Evolutionary conservation across 2,888 invertebrate species (phyloP).

Genomic region (Ormyrus pomaceus): DNA sequence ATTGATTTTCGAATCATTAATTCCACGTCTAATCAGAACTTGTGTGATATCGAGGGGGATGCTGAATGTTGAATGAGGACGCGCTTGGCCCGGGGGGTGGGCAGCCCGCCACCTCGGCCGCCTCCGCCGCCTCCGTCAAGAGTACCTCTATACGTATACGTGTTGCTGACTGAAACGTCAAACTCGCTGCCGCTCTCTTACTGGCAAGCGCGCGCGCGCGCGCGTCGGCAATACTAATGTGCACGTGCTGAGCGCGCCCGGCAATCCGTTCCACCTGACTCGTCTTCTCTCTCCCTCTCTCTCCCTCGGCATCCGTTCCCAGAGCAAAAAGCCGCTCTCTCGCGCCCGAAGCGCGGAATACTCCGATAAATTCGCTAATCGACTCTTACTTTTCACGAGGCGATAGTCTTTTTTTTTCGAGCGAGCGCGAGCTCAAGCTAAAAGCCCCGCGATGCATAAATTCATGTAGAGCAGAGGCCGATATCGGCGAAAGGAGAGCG

Average conservation of each 20-base stretch:
- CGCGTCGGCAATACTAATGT: conserved; percentile 57
- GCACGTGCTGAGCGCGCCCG: conserved; percentile 53
- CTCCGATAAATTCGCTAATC: conserved; percentile 48
- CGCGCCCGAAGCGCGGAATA: not conserved
- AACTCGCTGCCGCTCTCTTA: conserved; percentile 58
- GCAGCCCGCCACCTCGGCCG: conserved; percentile 33
- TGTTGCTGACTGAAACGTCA: conserved; percentile 66
- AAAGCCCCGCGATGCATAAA: conserved; percentile 49
- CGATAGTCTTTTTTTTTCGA: not conserved
- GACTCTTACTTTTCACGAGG: conserved; percentile 6
- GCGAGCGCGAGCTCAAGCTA: conserved; percentile 15
- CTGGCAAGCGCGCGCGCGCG: conserved; percentile 8
- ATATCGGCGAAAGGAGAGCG: conserved; percentile 37
- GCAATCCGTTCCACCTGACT: conserved; percentile 54
- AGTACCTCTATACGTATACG: conserved; percentile 51
- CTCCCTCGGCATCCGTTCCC: not conserved
- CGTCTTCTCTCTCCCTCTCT: conserved; percentile 10
- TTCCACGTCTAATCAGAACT: conserved; percentile 74
- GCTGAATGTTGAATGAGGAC: conserved; percentile 59
- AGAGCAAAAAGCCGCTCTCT: not conserved
- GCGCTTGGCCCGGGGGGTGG: not conserved
- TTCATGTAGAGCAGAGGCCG: conserved; percentile 26
- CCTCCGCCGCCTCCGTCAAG: conserved; percentile 14
- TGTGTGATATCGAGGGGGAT: conserved; percentile 65
- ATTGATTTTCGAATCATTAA: conserved; percentile 76